Base-by-base conservation (phyloP, 1,140 invertebrate genomes). In the Helicoverpa armigera region DNA sequence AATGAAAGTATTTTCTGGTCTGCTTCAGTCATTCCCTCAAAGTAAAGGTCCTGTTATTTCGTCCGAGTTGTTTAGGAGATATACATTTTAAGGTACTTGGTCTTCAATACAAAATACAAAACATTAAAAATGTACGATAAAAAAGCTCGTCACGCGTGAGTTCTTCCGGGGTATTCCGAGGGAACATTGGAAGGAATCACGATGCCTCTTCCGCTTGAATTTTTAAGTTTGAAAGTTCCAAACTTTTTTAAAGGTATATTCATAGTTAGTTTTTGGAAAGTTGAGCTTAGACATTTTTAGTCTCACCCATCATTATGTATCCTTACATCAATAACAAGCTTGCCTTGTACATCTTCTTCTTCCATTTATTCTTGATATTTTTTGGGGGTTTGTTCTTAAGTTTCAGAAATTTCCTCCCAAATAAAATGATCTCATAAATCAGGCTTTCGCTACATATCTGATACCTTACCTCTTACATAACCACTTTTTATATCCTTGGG, bases 141-240 rank as follows among this genome's bases (percentile, higher is more conserved):
- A 76, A 75, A 63, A 53, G 51, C 54, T 50, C 23, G 73, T 76
- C 73, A 76, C 73, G 73, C n/a, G 2, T 76, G 18, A n/a, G 58
- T 61, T 61, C 35, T 76, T 76, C 73, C 73, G 73, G 73, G 73
- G 43, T 76, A 76, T 76, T 75, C n/a, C 60, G 14, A 76, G 48
- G 58, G 60, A 50, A 35, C 16, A 67, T 67, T 67, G n/a, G 43
- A 67, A 50, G 63, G 9, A 50, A 67, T 67, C 43, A 67, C 63
- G 16, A 67, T 18, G 7, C n/a, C 14, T n/a, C 43, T 67, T 67
- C 63, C 63, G 43, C 31, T 67, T 18, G n/a, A 67, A 18, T 11
- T 1, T 48, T 67, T 67, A 18, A 48, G 48, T 18, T 50, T 18
- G 4, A n/a, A 67, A 4, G 48, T 9, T 50, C 43, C 4, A 43